phyloP scores from a whole-genome alignment of 2,113 vertebrate species.

The Callipepla squamata region DNA sequence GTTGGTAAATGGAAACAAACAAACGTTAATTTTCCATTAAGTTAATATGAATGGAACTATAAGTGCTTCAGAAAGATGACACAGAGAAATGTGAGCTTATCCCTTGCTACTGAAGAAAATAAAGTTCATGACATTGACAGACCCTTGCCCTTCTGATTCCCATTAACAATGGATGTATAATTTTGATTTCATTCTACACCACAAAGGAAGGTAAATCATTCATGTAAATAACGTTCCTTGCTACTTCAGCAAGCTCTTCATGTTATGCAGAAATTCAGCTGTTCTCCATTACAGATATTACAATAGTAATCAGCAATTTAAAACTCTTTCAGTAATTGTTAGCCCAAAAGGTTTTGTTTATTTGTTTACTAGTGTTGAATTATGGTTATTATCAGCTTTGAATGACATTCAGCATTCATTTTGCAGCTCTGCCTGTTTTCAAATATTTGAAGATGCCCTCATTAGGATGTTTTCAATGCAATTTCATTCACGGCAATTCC shows the following conservation, averaged over 20 bases:
- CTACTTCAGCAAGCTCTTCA: constrained; percentile 6
- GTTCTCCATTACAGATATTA: constrained; percentile 62
- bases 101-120: not conserved
- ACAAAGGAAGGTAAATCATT: not conserved
- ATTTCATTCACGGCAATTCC: constrained; percentile 45
- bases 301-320: constrained; percentile 55
- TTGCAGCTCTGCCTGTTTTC: constrained; percentile 41
- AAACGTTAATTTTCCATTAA: not conserved
- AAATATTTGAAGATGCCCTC: constrained; percentile 56
- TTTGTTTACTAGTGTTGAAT: constrained; percentile 60
- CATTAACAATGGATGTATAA: not conserved
- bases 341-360: constrained; percentile 66
- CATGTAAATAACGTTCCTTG: not conserved
- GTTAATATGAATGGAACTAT: not conserved
- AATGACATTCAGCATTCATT: constrained; percentile 61
- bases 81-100: not conserved
- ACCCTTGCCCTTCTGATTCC: not conserved
- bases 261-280: constrained; percentile 63
- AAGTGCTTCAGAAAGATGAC: rapidly evolving
- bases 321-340: constrained; percentile 54
- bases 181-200: not conserved
- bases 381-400: constrained; percentile 61
- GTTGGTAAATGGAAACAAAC: not conserved
- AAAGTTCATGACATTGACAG: not conserved
- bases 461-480: constrained; percentile 53